Percentiles rank a stretch among this genome's conserved stretches.
Evolutionary conservation across 2,797 vertebrate genomes (phyloP).

Genomic region (Mareca penelope): DNA sequence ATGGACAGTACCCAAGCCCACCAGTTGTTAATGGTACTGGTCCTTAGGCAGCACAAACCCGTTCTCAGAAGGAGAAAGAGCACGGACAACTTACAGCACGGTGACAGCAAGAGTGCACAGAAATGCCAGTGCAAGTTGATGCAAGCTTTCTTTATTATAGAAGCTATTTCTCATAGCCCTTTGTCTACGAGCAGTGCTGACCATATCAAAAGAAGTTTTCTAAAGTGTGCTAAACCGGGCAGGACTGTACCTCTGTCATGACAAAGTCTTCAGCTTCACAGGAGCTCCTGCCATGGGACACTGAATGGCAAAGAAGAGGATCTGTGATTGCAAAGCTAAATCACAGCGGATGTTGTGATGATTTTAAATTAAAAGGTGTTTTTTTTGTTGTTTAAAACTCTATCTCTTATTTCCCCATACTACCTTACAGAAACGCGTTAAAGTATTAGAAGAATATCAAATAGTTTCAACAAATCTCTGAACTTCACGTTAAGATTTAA

Average conservation of each 20-base stretch:
- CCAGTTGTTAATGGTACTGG: neutral
- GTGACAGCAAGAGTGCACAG: neutral
- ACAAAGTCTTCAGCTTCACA: neutral
- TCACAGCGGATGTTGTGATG: neutral
- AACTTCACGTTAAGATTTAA: neutral
- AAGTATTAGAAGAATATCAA: neutral
- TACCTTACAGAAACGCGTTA: neutral
- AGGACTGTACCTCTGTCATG: neutral
- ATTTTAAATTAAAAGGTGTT: neutral
- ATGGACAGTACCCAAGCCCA: neutral
- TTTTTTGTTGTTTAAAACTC: neutral
- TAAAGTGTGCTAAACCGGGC: neutral
- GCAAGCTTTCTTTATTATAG: neutral
- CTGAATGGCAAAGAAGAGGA: fast-evolving
- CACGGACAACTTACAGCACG: neutral
- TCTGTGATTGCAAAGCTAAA: neutral
- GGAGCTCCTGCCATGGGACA: neutral
- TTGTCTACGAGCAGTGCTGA: neutral
- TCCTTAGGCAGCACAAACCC: neutral
- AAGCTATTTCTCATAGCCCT: slow-evolving; percentile 8
- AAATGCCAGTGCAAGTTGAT: slow-evolving; percentile 6
- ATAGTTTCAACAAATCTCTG: neutral
- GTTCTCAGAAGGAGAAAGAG: neutral
- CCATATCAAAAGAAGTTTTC: neutral
- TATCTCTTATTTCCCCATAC: neutral